Evolutionary conservation across 1,140 invertebrate genomes (phyloP).

Genomic region (Ceratina japonica): DNA sequence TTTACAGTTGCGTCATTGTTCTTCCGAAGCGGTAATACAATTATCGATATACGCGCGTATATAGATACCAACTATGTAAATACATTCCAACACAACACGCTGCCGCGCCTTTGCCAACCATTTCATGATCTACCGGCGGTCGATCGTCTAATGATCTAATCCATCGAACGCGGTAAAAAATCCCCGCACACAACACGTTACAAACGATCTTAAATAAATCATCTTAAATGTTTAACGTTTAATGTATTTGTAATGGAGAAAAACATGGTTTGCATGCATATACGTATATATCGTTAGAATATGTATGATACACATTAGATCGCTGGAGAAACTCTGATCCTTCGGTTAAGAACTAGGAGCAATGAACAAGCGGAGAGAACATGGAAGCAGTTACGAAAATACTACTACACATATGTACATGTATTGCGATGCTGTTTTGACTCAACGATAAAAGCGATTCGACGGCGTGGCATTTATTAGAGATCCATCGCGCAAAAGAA

Average conservation of each 20-base stretch:
- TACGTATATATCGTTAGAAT: conserved; percentile 36
- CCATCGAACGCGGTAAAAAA: background rate
- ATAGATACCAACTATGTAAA: conserved; percentile 18
- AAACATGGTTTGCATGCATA: conserved; percentile 31
- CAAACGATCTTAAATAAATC: conserved; percentile 43
- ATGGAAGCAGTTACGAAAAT: conserved; percentile 50
- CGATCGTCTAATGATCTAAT: background rate
- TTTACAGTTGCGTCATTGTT: too few relatives aligned
- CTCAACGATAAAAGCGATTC: conserved; percentile 43
- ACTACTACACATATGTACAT: conserved; percentile 58
- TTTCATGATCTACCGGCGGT: background rate
- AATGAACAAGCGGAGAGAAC: conserved; percentile 55
- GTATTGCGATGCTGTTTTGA: conserved; percentile 46
- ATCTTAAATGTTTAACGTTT: conserved; percentile 42
- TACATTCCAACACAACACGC: conserved; percentile 7
- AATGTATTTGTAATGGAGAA: conserved; percentile 17
- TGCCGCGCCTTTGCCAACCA: background rate
- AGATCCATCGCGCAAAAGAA: too few relatives aligned
- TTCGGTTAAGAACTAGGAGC: conserved; percentile 29
- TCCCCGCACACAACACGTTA: conserved; percentile 8
- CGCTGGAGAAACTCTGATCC: conserved; percentile 23
- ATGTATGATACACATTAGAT: conserved; percentile 53
- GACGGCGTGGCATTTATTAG: background rate
- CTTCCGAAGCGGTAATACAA: conserved; percentile 1
- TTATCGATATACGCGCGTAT: background rate